Base-by-base conservation (phyloP, 2,113 vertebrate species). In the Lasiurus borealis region DNA sequence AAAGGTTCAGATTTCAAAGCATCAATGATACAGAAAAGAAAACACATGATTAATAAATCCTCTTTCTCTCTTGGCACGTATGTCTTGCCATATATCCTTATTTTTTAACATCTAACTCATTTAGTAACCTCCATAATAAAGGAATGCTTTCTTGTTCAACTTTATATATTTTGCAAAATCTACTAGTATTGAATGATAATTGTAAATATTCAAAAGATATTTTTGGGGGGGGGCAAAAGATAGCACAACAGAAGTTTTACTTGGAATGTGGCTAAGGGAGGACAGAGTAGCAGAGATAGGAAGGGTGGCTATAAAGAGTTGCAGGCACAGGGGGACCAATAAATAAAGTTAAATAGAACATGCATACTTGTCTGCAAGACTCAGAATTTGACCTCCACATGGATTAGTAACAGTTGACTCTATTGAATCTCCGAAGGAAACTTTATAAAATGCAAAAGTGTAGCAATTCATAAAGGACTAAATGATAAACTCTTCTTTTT, bases 291-390 rank as follows among this genome's bases (percentile, higher is more conserved):
- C 31, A 52, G 68, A 86, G 27, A n/a, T 10, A 23, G n/a, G 40
- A 19, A 46, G 21, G 50, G 0, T 1, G 14, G 3, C 5, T 18
- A 34, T 8, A 15, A 16, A 34, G 16, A 6, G 27, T 52, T 11
- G 1, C 44, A 62, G 36, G 31, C 69, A 25, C 0, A 13, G 10
- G 7, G 50, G 15, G 48, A 48, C 19, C 2, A 0, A 29, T 50
- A 66, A 34, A n/a, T 29, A 2, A 81, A 54, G 19, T 27, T 50
- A 50, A 50, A 36, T 1, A 52, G 87, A 76, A 19, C 1, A 6
- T 4, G 11, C 1, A 0, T 9, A 2, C 12, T 68, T 4, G 57
- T 46, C n/a, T 62, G 34, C 25, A 50, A 27, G 31, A n/a, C 46
- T 88, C 31, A 18, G 19, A 31, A 34, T 48, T n/a, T 88, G 52